Evolutionary conservation across 2,888 invertebrate species (phyloP).

Genomic region (Leptopilina drosophilae): DNA sequence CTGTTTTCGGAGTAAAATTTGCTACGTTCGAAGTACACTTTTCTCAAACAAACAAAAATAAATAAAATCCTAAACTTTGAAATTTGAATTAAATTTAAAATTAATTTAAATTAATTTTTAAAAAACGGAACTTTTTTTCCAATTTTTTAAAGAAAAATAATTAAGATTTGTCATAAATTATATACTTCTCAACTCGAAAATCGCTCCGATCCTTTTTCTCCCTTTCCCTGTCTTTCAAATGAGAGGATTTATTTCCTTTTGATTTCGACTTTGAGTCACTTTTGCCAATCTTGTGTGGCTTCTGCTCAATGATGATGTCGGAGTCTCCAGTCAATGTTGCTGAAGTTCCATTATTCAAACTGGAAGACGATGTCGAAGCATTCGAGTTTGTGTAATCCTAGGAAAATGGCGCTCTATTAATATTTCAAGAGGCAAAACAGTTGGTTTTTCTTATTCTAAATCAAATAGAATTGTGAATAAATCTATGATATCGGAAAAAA

Average conservation of each 20-base stretch:
- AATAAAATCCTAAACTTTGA: too few species aligned
- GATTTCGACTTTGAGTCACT: constrained; percentile 67
- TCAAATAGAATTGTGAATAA: too few species aligned
- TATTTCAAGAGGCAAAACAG: too few species aligned
- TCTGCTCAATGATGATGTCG: constrained; percentile 63
- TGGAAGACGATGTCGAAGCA: constrained; percentile 69
- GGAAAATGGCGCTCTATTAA: constrained; percentile 1
- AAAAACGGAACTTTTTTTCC: too few species aligned
- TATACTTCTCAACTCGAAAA: constrained; percentile 66
- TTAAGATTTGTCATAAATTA: constrained; percentile 3
- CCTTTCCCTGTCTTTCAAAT: constrained; percentile 61
- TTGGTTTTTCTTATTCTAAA: too few species aligned
- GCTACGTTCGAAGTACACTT: too few species aligned
- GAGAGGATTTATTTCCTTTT: constrained; percentile 70
- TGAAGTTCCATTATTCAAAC: constrained; percentile 65
- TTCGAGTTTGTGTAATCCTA: constrained; percentile 74
- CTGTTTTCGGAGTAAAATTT: too few species aligned
- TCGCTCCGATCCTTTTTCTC: constrained; percentile 69
- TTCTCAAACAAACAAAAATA: too few species aligned
- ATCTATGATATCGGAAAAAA: too few species aligned
- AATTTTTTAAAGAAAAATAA: background rate
- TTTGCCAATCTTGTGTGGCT: constrained; percentile 64
- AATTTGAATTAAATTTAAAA: too few species aligned
- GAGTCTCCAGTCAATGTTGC: constrained; percentile 65
- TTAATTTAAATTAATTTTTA: too few species aligned